Evolutionary conservation across 1,140 invertebrate species (phyloP).

Genomic region (Drosophila subobscura): DNA sequence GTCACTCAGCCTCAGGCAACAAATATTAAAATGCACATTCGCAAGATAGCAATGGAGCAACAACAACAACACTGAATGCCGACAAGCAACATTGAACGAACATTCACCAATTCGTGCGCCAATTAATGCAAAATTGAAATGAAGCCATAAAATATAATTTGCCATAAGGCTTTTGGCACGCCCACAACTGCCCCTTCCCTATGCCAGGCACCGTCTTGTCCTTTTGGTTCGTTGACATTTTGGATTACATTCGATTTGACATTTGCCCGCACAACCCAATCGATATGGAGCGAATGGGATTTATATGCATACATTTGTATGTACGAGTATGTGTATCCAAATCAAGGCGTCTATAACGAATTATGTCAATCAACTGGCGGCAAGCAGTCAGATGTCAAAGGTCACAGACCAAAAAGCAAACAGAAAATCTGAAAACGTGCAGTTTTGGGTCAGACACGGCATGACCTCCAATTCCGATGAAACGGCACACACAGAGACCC

Average conservation of each 20-base stretch:
- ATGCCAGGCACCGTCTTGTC: background rate
- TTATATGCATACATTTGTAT: background rate
- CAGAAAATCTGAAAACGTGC: constrained; percentile 31
- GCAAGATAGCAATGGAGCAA: constrained; percentile 28
- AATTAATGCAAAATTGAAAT: constrained; percentile 77
- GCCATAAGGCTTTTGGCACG: constrained; percentile 9
- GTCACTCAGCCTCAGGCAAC: constrained; percentile 36
- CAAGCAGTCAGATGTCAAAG: constrained; percentile 43
- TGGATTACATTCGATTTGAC: constrained; percentile 25
- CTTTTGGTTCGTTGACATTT: constrained; percentile 61
- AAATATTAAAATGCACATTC: constrained; percentile 48
- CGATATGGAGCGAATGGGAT: constrained; percentile 16
- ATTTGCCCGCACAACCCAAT: constrained; percentile 20
- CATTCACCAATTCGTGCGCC: constrained; percentile 55
- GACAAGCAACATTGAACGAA: background rate
- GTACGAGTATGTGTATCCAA: constrained; percentile 12
- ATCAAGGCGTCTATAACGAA: constrained; percentile 27
- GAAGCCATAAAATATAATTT: constrained; percentile 63
- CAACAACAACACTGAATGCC: constrained; percentile 18
- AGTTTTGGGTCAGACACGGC: constrained; percentile 52
- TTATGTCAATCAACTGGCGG: constrained; percentile 43
- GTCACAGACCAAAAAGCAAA: constrained; percentile 46
- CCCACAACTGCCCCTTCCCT: constrained; percentile 24
- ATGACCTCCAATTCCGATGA: constrained; percentile 35
- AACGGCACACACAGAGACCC: too few species aligned